A percentile compares a stretch with the other conserved stretches of the same genome.
phyloP scores from a whole-genome alignment of 2,113 vertebrate species.

The Antennarius striatus region DNA sequence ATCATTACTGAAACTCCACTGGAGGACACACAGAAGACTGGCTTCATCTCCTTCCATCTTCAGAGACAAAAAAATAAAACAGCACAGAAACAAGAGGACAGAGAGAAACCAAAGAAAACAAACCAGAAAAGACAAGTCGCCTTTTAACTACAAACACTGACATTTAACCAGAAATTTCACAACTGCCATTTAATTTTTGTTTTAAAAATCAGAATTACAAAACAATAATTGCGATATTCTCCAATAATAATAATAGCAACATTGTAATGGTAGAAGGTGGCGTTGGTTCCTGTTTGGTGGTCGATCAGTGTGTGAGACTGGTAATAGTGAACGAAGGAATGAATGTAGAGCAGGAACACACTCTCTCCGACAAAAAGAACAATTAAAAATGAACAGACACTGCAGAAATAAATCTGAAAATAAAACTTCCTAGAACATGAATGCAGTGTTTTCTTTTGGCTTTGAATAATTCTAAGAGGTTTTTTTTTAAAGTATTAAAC shows the following conservation, averaged over 20 bases:
- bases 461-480: slow-evolving; percentile 15
- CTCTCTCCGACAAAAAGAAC: slow-evolving; percentile 39
- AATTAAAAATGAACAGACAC: not conserved
- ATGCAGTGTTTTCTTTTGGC: slow-evolving; percentile 19
- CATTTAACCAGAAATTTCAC: slow-evolving; percentile 92
- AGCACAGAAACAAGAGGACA: slow-evolving; percentile 72
- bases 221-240: slow-evolving; percentile 82
- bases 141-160: slow-evolving; percentile 93
- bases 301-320: slow-evolving; percentile 86
- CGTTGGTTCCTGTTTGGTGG: slow-evolving; percentile 82
- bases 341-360: slow-evolving; percentile 12
- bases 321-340: no score
- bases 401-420: not conserved
- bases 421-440: slow-evolving; percentile 38
- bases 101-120: slow-evolving; percentile 52
- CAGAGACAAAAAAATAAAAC: slow-evolving; percentile 55
- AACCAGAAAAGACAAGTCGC: slow-evolving; percentile 74
- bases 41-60: slow-evolving; percentile 67
- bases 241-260: slow-evolving; percentile 71
- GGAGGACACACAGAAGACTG: slow-evolving; percentile 62
- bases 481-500: slow-evolving; percentile 6
- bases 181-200: slow-evolving; percentile 83
- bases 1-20: slow-evolving; percentile 87
- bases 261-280: slow-evolving; percentile 77
- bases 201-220: slow-evolving; percentile 81